Evolutionary conservation across 2,888 invertebrate species (phyloP).

Genomic region (Spodoptera littoralis): DNA sequence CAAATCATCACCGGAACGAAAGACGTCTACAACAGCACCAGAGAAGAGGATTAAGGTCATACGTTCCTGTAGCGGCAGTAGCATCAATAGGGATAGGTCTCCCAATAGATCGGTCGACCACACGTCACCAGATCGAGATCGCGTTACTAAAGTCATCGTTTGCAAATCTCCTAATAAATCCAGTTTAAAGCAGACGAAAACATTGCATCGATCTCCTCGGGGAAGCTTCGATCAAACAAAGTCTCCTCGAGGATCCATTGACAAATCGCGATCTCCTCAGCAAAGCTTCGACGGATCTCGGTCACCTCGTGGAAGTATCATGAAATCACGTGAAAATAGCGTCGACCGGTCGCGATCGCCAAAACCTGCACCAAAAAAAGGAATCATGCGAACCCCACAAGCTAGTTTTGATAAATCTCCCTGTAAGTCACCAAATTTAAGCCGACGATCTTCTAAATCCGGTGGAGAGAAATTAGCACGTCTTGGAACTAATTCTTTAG

Average conservation of each 20-base stretch:
- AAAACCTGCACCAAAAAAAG: conserved; percentile 85
- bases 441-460: conserved; percentile 81
- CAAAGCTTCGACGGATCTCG: conserved; percentile 87
- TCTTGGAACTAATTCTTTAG: conserved; percentile 85
- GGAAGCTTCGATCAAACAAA: conserved; percentile 86
- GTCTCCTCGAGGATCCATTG: conserved; percentile 89
- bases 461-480: conserved; percentile 82
- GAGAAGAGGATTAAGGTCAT: conserved; percentile 84
- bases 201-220: conserved; percentile 85
- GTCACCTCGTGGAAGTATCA: conserved; percentile 85
- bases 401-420: conserved; percentile 86
- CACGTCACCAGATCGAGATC: conserved; percentile 79
- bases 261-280: conserved; percentile 88
- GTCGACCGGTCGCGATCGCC: conserved; percentile 83
- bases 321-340: conserved; percentile 85
- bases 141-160: conserved; percentile 85
- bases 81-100: conserved; percentile 83
- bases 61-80: conserved; percentile 88
- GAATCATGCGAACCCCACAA: conserved; percentile 86
- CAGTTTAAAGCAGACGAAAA: conserved; percentile 80
- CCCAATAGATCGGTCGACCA: conserved; percentile 76
- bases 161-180: conserved; percentile 87
- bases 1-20: conserved; percentile 86
- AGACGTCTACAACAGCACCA: conserved; percentile 62
- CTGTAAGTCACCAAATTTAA: conserved; percentile 82